Base-by-base conservation (phyloP, 2,113 vertebrate species). In the Patagioenas fasciata region DNA sequence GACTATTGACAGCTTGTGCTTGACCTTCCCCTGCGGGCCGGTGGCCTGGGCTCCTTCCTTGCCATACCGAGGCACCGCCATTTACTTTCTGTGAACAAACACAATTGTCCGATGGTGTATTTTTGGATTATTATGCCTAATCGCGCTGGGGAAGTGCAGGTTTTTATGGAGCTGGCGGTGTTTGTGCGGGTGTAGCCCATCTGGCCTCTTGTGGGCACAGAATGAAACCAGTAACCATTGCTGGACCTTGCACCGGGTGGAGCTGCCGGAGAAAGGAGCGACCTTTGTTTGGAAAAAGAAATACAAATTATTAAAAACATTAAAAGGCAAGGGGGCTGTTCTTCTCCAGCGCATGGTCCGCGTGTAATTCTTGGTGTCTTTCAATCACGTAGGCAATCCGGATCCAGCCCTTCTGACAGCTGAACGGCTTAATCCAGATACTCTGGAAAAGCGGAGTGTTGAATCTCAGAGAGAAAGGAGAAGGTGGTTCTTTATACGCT, bases 171-270 rank as follows among this genome's bases (percentile, higher is more conserved):
- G 82, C 48, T 64, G 7, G 6, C 9, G 31, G 6, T 65, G 50
- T 34, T 80, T 65, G 54, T 23, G 62, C 69, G 56, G 90, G 94
- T 40, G 62, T 53, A 82, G 81, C 36, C 17, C 3, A 13, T 53
- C n/a, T 32, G 10, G 13, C 60, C 15, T 3, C 61, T 60, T 2
- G 51, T 1, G 4, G 42, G 51, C 61, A 26, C 25, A 25, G 72
- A 77, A 21, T 2, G 3, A 91, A 53, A 82, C 57, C 34, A 9
- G 53, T 48, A 74, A 60, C 57, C 23, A 2, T 14, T 44, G 8
- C 40, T 72, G 94, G 47, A 95, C 94, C 94, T 95, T 96, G 96
- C 40, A 57, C 94, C 4, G n/a, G 71, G 91, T 85, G 94, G 94
- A 24, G 34, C 72, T 67, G 53, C 65, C 34, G 57, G 74, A 58